These are phyloP conservation scores for Lissonota sp. DNA, from an alignment of 2,888 invertebrate species.

Conservation along the genomic window DNA sequence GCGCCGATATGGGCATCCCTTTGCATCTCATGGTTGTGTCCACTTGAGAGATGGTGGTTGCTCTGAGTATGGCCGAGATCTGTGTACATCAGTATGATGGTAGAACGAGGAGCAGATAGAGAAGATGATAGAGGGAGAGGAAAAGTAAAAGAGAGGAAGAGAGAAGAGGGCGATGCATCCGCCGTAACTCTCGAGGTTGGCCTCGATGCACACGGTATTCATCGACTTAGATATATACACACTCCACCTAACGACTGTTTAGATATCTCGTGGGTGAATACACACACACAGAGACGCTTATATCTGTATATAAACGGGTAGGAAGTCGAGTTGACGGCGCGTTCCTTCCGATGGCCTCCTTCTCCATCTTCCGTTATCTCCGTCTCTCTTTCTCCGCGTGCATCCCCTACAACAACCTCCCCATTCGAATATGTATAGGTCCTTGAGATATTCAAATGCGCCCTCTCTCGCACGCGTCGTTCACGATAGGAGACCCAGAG, in stretches of 20 bases:
- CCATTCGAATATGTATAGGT: slow-evolving; percentile 56
- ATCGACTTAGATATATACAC: slow-evolving; percentile 57
- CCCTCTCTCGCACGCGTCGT: neutral
- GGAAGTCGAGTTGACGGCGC: slow-evolving; percentile 39
- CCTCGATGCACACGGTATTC: slow-evolving; percentile 58
- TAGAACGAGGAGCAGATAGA: slow-evolving; percentile 2
- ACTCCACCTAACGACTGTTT: slow-evolving; percentile 67
- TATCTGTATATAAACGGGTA: slow-evolving; percentile 18
- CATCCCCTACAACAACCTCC: slow-evolving; percentile 16
- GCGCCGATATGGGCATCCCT: slow-evolving; percentile 24
- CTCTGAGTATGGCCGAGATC: neutral
- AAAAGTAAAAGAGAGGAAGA: slow-evolving; percentile 25
- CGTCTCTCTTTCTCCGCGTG: neutral
- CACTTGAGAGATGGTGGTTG: slow-evolving; percentile 41
- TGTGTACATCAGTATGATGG: neutral
- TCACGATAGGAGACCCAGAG: slow-evolving; percentile 16
- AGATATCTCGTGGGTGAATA: slow-evolving; percentile 59
- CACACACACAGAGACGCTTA: slow-evolving; percentile 22
- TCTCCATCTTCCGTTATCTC: slow-evolving; percentile 59
- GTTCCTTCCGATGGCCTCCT: slow-evolving; percentile 56
- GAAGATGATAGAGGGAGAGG: slow-evolving; percentile 27
- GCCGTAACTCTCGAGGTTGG: slow-evolving; percentile 63
- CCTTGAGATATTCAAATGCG: slow-evolving; percentile 58
- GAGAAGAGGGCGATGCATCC: slow-evolving; percentile 57
- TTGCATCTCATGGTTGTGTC: slow-evolving; percentile 22